phyloP scores from a whole-genome alignment of 2,113 vertebrate genomes.

The Chloroceryle aenea region DNA sequence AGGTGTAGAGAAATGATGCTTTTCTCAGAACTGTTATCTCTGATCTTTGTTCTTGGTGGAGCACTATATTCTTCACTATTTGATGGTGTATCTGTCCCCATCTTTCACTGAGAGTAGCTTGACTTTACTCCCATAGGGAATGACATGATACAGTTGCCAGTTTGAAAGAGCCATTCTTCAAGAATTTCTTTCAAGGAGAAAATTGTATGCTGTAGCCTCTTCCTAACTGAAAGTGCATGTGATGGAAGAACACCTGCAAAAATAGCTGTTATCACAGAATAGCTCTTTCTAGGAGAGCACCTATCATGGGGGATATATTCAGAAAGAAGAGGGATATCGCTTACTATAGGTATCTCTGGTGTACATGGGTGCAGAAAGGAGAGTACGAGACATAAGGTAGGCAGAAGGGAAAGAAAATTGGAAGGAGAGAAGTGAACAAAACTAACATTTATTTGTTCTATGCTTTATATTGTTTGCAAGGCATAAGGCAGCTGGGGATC shows the following conservation, averaged over 20 bases:
- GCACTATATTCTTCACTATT: background rate
- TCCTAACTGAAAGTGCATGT: background rate
- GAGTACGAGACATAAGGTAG: background rate
- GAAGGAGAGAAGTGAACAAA: background rate
- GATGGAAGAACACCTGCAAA: conserved; percentile 15
- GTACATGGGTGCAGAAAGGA: background rate
- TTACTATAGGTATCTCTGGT: background rate
- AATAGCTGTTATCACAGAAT: conserved; percentile 45
- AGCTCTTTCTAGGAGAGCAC: background rate
- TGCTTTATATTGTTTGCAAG: background rate
- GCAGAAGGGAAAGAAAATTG: background rate
- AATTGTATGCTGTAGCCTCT: conserved; percentile 3
- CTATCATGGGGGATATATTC: background rate
- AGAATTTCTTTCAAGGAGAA: conserved; percentile 53
- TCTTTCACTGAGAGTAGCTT: conserved; percentile 12
- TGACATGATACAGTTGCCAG: conserved; percentile 5
- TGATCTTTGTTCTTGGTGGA: conserved; percentile 3
- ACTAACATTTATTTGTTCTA: background rate
- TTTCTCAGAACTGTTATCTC: background rate
- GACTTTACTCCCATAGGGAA: background rate
- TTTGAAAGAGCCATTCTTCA: conserved; percentile 50
- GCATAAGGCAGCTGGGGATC: background rate
- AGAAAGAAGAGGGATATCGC: background rate
- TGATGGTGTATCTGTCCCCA: background rate
- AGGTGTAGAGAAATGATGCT: background rate